Evolutionary conservation across 2,113 vertebrate species (phyloP), one percentile per base, ranked within the genome.

Genomic region (Platysteira castanea): DNA sequence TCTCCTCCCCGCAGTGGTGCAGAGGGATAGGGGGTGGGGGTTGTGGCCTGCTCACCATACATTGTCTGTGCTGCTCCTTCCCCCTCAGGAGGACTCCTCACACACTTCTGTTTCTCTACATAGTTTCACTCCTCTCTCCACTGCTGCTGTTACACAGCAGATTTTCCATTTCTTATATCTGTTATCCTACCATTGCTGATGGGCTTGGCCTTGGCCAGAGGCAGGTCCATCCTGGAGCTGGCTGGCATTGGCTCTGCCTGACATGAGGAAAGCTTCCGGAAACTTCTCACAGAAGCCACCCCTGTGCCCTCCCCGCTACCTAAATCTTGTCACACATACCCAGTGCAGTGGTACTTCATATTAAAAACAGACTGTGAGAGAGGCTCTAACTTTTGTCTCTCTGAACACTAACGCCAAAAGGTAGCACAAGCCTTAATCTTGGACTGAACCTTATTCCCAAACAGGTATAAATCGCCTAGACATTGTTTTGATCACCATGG

Each of bases 21-120:
- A 75, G 46, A 46, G n/a, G 33, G 16, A 24, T 11, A 15, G 42
- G 6, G 13, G 7, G 15, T 41, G 33, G 9, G 4, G 24, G 16
- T 13, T 53, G 24, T 24, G 11, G 5, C 14, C 26, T 35, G 14
- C 30, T 69, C 12, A 22, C 31, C 63, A 54, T 24, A 10, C 10
- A 4, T 14, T 63, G 30, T 35, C 26, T 63, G 26, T 63, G n/a
- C n/a, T 21, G 26, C 21, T 60, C 28, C 39, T 82, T 49, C 18
- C n/a, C 41, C 17, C 15, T 54, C 47, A 60, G 13, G 6, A 27
- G 9, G 28, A 41, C 12, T 35, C 54, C 11, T 61, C n/a, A 61
- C 10, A 37, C 20, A 7, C 24, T n/a, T 68, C 46, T 19, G 9
- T 27, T 65, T 42, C 15, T 22, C 50, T 56, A 1, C 0, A 0